Base-by-base conservation (phyloP, 2,888 invertebrate species). In the Dicranocentrus wangi region DNA sequence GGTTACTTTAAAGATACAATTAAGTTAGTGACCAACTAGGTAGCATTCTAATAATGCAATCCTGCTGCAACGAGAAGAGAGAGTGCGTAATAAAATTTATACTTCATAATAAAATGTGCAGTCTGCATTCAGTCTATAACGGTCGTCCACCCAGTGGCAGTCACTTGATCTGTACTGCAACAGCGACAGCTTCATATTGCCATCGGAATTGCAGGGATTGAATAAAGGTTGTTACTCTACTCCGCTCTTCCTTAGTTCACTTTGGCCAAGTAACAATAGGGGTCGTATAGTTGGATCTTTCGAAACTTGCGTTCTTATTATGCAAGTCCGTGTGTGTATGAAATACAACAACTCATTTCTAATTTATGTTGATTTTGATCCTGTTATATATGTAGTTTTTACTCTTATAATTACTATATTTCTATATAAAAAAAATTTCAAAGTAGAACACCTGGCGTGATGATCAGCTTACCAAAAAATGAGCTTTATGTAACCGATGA, bases 271-370 rank as follows among this genome's bases (percentile, higher is more conserved):
- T 13, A 28, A 25, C 80, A 80, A 73, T 60, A 80, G 80, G 80
- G 80, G 80, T 80, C 80, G 80, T 73, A 53, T 68, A 21, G 79
- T 47, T 80, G 58, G 25, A 63, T 43, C 42, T 80, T 73, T 80
- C 80, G 80, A 80, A 68, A 80, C 53, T 27, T 72, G 80, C 66
- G 25, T n/a, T n/a, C n/a, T 1, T 15, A n/a, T 80, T 68, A 80
- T 80, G 80, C 80, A 80, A 80, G 80, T 32, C 32, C 8, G 23
- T 19, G 32, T 8, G 25, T 51, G 2, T 25, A 55, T 23, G 55
- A 5, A 55, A 19, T 55, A 8, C n/a, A 13, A 51, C 5, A 51
- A 51, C 10, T 51, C 10, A 51, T 17, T 5, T 51, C 3, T 23
- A 55, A 10, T 60, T 28, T 25, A 27, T 60, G 25, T 60, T 25